These are phyloP conservation scores for Miltochrista miniata DNA, from an alignment of 2,888 invertebrate genomes.

Conservation along the genomic window DNA sequence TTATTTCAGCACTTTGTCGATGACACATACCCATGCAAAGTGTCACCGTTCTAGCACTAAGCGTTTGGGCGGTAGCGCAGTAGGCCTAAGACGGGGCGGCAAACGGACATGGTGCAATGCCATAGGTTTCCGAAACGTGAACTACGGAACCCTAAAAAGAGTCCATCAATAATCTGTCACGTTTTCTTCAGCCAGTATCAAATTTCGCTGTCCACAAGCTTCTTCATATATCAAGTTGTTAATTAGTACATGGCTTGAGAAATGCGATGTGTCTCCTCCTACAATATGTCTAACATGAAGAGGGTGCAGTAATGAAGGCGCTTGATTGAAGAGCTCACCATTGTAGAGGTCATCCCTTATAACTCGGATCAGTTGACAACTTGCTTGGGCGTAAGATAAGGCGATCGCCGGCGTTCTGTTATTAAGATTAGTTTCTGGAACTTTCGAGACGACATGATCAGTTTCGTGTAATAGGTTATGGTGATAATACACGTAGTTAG, in stretches of 20 bases:
- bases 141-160: no score
- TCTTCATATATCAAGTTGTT: conserved; percentile 47
- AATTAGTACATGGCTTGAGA: conserved; percentile 65
- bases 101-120: no score
- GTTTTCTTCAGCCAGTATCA: conserved; percentile 2
- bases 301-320: conserved; percentile 63
- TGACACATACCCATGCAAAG: no score
- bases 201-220: conserved; percentile 20
- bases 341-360: conserved; percentile 40
- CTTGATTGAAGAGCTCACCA: conserved; percentile 56
- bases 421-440: neutral
- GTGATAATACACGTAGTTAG: no score
- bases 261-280: conserved; percentile 59
- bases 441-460: neutral
- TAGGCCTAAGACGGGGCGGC: no score
- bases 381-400: conserved; percentile 8
- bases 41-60: no score
- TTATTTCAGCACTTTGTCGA: no score
- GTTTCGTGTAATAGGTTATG: neutral
- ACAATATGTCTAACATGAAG: conserved; percentile 52
- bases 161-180: no score
- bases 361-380: conserved; percentile 26
- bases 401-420: neutral
- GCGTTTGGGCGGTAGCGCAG: no score
- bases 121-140: no score